Conservation (phyloP, 2,113 vertebrate species). For the Campylorhamphus procurvoides region DNA sequence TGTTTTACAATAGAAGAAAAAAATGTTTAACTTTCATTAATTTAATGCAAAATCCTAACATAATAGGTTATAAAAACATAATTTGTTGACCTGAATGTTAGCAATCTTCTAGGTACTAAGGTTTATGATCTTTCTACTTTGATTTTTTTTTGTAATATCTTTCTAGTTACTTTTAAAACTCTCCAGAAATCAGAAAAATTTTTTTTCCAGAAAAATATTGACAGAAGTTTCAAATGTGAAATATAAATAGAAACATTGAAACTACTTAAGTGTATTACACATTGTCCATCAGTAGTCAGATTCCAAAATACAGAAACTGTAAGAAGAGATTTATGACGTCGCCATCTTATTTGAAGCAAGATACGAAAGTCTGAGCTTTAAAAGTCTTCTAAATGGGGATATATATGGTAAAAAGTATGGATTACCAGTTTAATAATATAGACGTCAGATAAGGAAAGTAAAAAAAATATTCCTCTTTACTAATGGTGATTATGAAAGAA, state of each 20-base stretch:
- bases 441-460: background rate
- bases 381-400: background rate
- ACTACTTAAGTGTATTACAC: background rate
- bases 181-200: background rate
- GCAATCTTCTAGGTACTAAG: background rate
- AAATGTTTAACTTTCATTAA: background rate
- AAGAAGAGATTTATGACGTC: background rate
- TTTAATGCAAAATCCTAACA: background rate
- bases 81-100: background rate
- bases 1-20: background rate
- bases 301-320: background rate
- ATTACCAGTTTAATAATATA: background rate
- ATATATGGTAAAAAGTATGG: background rate
- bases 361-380: background rate
- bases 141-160: background rate
- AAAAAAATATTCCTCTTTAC: background rate
- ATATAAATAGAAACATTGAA: background rate
- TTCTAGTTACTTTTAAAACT: background rate
- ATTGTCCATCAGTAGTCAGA: rapidly evolving
- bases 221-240: background rate
- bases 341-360: background rate
- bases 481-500: background rate
- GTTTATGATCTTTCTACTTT: background rate
- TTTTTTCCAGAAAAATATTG: background rate
- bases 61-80: background rate